Conservation (phyloP, 2,888 invertebrate species). For the Trichogramma dendrolimi region DNA sequence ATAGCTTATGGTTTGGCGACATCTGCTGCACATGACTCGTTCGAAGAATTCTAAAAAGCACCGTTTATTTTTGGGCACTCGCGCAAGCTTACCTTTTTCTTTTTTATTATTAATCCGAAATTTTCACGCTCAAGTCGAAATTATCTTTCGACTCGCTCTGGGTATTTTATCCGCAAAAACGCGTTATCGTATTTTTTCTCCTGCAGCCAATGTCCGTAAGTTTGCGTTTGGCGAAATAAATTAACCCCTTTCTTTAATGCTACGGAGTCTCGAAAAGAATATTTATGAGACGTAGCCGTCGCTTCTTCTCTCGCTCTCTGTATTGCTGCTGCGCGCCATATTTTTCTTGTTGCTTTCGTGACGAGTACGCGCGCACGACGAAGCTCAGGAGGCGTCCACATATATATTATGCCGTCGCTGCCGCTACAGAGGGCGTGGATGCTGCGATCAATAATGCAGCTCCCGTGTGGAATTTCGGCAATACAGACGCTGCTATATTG, state of each 20-base stretch:
- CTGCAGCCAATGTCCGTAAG: not conserved
- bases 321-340: not conserved
- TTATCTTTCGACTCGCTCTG: not conserved
- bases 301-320: not conserved
- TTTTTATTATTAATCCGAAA: not conserved
- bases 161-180: slow-evolving; percentile 8
- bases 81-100: not conserved
- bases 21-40: too few species aligned
- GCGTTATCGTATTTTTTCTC: not conserved
- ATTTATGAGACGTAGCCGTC: not conserved
- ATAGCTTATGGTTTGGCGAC: too few species aligned
- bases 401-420: not conserved
- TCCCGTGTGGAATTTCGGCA: slow-evolving; percentile 25
- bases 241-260: slow-evolving; percentile 19
- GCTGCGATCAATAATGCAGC: slow-evolving; percentile 31
- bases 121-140: not conserved
- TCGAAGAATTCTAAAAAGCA: too few species aligned
- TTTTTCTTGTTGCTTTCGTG: not conserved
- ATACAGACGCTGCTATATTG: slow-evolving; percentile 11
- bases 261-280: not conserved
- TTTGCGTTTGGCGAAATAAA: not conserved
- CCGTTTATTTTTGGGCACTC: too few species aligned
- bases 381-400: slow-evolving; percentile 28
- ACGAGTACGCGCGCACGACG: slow-evolving; percentile 21
- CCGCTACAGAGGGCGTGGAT: slow-evolving; percentile 26